A percentile compares a stretch with the other conserved stretches of the same genome.
Evolutionary conservation across 2,797 vertebrate genomes (phyloP).

Genomic region (Pangasius sanitwongsei): DNA sequence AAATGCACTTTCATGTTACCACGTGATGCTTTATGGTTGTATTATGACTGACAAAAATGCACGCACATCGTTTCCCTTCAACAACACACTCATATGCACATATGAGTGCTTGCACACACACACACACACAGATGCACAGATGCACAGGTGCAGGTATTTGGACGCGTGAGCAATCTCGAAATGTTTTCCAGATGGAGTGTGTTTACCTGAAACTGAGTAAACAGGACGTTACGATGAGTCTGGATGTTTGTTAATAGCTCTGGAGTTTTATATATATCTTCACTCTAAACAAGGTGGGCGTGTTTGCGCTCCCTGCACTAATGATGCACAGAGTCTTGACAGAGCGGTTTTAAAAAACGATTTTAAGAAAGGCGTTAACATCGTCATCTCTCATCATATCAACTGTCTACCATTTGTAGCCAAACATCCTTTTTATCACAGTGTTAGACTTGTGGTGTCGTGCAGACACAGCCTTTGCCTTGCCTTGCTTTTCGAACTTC

Average conservation of each 20-base stretch:
- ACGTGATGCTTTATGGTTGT: not conserved
- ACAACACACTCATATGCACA: no score
- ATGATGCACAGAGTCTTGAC: not conserved
- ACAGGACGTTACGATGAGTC: constrained; percentile 14
- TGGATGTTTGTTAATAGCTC: constrained; percentile 7
- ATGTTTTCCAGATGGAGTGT: constrained; percentile 32
- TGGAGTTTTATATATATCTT: not conserved
- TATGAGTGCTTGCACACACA: not conserved
- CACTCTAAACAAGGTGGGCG: not conserved
- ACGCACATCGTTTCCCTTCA: not conserved
- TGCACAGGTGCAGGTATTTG: not conserved
- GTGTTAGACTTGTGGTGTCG: not conserved
- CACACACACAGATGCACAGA: constrained; percentile 3
- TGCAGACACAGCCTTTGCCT: not conserved
- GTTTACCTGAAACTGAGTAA: constrained; percentile 30
- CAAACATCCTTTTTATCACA: constrained; percentile 12
- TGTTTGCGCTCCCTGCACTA: not conserved
- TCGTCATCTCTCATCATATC: not conserved
- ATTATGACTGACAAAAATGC: not conserved
- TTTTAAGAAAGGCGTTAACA: constrained; percentile 13
- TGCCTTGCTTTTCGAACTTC: constrained; percentile 23
- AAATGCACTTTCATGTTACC: not conserved
- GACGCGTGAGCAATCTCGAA: constrained; percentile 8
- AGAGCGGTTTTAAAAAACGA: not conserved
- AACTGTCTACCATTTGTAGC: constrained; percentile 11